phyloP scores from a whole-genome alignment of 2,888 invertebrate genomes.

The Heliconius ismenius region DNA sequence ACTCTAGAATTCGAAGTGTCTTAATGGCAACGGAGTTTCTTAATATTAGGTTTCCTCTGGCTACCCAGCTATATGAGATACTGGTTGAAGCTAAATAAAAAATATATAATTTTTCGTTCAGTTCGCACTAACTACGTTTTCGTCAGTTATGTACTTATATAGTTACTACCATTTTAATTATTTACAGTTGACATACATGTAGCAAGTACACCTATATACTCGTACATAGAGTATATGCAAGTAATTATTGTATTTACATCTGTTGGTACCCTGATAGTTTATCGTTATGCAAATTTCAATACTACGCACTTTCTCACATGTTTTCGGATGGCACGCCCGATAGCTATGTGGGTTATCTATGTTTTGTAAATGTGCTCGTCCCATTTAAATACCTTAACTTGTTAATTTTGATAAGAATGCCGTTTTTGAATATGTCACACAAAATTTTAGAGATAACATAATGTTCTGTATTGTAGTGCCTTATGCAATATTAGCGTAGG shows the following conservation, averaged over 20 bases:
- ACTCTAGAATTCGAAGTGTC: no score
- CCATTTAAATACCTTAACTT: constrained; percentile 21
- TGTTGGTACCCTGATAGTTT: constrained; percentile 29
- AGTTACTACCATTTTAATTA: no score
- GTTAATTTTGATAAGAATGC: constrained; percentile 14
- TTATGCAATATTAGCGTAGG: neutral
- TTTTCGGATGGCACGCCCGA: constrained; percentile 57
- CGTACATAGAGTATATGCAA: no score
- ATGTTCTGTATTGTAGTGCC: neutral
- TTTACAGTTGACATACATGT: no score
- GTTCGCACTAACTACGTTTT: no score
- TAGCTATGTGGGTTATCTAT: constrained; percentile 72
- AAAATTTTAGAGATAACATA: neutral
- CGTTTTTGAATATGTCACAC: constrained; percentile 15
- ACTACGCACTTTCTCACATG: constrained; percentile 63
- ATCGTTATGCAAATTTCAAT: constrained; percentile 66
- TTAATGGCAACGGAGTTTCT: no score
- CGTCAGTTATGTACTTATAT: no score
- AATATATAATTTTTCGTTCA: no score
- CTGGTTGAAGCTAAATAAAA: no score
- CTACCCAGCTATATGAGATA: no score
- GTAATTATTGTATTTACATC: neutral
- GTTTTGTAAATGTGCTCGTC: constrained; percentile 49
- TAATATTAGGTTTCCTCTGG: no score
- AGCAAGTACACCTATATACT: no score